These are phyloP conservation scores for Oreocharis arfaki DNA, from an alignment of 2,113 vertebrate species.

Conservation along the genomic window DNA sequence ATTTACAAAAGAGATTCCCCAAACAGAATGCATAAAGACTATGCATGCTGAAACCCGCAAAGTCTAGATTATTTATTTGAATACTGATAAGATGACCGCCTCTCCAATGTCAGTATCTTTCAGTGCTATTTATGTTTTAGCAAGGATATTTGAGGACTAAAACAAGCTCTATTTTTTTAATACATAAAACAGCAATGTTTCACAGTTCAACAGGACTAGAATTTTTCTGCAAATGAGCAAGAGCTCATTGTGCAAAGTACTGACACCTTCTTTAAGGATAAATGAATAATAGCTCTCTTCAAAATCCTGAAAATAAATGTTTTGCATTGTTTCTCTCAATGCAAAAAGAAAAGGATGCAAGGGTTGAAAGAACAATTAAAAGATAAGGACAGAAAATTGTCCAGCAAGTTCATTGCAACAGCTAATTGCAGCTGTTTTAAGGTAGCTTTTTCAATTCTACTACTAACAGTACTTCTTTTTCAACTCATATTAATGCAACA, in stretches of 20 bases:
- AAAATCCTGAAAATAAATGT: constrained; percentile 14
- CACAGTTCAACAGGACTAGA: neutral
- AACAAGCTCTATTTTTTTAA: neutral
- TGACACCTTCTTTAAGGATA: neutral
- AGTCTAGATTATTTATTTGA: neutral
- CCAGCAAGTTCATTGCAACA: neutral
- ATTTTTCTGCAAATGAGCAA: neutral
- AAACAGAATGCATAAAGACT: neutral
- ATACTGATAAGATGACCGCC: rapidly evolving
- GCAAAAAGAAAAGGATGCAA: neutral
- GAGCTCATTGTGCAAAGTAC: neutral
- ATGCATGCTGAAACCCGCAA: neutral
- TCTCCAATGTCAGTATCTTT: neutral
- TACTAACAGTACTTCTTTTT: neutral
- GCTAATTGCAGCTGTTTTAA: neutral
- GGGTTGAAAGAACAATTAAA: constrained; percentile 29
- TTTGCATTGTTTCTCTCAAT: constrained; percentile 21
- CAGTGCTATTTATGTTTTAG: neutral
- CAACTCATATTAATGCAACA: neutral
- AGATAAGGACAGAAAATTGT: constrained; percentile 7
- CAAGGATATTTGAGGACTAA: neutral
- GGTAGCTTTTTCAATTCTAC: neutral
- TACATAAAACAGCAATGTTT: neutral
- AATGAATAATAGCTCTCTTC: neutral
- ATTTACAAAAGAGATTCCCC: neutral